A percentile compares a stretch with the other conserved stretches of the same genome.
phyloP scores from a whole-genome alignment of 2,888 invertebrate genomes.

The Drosophila parthenogenetica region DNA sequence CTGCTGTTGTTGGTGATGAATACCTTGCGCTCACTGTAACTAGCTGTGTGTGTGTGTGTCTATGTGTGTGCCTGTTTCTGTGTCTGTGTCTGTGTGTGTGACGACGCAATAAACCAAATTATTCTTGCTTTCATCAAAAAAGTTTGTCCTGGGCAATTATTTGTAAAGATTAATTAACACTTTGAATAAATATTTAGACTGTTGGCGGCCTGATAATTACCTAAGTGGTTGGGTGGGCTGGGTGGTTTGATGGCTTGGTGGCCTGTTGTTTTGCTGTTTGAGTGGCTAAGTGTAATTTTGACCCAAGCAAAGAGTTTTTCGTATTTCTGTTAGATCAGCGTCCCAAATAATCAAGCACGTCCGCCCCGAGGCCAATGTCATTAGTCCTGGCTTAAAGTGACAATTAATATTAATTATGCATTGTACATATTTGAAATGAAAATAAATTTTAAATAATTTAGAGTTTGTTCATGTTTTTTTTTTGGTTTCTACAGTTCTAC shows the following conservation, averaged over 20 bases:
- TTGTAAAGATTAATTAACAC: slow-evolving; percentile 80
- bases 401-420: slow-evolving; percentile 6
- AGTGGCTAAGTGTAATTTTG: background rate
- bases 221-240: slow-evolving; percentile 36
- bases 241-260: background rate
- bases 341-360: slow-evolving; percentile 4
- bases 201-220: slow-evolving; percentile 68
- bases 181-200: slow-evolving; percentile 77
- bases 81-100: slow-evolving; percentile 32
- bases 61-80: slow-evolving; percentile 11
- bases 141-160: slow-evolving; percentile 74
- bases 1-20: slow-evolving; percentile 45
- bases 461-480: too few species aligned
- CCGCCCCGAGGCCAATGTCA: background rate
- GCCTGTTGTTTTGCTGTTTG: background rate
- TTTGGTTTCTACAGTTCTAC: slow-evolving; percentile 77
- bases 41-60: slow-evolving; percentile 22
- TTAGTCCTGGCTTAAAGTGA: slow-evolving; percentile 8
- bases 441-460: background rate
- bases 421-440: too few species aligned
- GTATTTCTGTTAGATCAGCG: slow-evolving; percentile 3
- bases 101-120: slow-evolving; percentile 72
- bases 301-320: slow-evolving; percentile 4
- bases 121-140: slow-evolving; percentile 78
- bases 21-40: slow-evolving; percentile 31